phyloP scores from a whole-genome alignment of 2,797 vertebrate genomes.

The Sebastes ruberrimus region DNA sequence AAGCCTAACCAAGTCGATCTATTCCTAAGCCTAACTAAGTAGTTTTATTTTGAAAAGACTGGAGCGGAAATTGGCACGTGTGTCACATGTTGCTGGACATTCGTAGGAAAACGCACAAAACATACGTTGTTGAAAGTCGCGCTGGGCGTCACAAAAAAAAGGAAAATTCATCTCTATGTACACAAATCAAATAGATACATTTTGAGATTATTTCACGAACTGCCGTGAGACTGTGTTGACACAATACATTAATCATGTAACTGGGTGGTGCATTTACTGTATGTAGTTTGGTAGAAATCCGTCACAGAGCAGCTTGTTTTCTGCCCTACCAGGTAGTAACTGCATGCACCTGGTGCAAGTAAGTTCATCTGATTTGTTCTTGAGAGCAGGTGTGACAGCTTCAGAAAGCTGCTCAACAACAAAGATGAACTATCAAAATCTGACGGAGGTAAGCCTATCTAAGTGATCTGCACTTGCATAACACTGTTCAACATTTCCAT shows the following conservation, averaged over 20 bases:
- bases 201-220: no score
- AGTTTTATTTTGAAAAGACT: no score
- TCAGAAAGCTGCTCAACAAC: background rate
- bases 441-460: background rate
- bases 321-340: accelerated
- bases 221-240: background rate
- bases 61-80: no score
- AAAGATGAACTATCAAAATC: background rate
- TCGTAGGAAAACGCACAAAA: no score
- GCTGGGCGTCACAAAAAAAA: no score
- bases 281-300: background rate
- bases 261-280: background rate
- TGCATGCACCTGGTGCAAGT: background rate
- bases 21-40: no score
- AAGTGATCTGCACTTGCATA: background rate
- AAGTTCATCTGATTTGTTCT: background rate
- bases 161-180: no score
- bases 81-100: no score
- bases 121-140: no score
- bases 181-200: no score
- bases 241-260: background rate
- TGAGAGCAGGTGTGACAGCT: background rate
- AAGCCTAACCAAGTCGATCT: no score
- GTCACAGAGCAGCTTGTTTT: no score
- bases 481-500: background rate